phyloP scores from a whole-genome alignment of 2,888 invertebrate species.

The Epicampocera succincta region DNA sequence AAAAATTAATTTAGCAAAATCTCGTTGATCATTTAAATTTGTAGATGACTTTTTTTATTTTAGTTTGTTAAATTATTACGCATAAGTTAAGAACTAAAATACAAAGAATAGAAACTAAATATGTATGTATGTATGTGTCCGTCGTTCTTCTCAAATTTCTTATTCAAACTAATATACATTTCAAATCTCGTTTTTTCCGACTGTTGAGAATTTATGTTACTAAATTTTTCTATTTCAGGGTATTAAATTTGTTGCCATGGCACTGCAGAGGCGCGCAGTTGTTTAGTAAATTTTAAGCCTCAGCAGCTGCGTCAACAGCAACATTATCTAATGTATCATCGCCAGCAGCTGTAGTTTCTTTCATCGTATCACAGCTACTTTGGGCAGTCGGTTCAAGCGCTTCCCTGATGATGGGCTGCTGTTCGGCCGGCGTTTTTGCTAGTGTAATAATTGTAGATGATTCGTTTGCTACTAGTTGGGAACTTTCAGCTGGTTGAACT shows the following conservation, averaged over 20 bases:
- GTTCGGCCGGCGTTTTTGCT: constrained; percentile 1
- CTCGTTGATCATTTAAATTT: background rate
- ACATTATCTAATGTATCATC: constrained; percentile 9
- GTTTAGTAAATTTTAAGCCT: constrained; percentile 45
- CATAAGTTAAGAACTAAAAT: constrained; percentile 7
- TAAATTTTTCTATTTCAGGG: constrained; percentile 59
- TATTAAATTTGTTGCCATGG: constrained; percentile 38
- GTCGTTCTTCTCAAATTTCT: constrained; percentile 18
- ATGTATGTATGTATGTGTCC: constrained; percentile 6
- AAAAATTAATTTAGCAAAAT: constrained; percentile 28
- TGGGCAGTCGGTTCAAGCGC: background rate
- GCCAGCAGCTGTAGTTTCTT: background rate
- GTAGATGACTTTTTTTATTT: background rate
- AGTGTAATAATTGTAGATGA: constrained; percentile 36
- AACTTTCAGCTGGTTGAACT: constrained; percentile 6
- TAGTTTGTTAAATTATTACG: background rate
- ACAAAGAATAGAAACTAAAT: constrained; percentile 17
- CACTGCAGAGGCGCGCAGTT: constrained; percentile 9
- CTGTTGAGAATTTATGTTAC: constrained; percentile 43
- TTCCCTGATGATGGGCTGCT: constrained; percentile 3
- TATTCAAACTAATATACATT: constrained; percentile 53
- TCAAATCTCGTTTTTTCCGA: constrained; percentile 48
- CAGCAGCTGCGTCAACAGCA: constrained; percentile 25
- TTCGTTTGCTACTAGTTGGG: constrained; percentile 40
- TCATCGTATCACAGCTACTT: background rate